A percentile compares a stretch with the other conserved stretches of the same genome.
Conservation (phyloP, 2,888 invertebrate species). For the Campoplex capitator region DNA sequence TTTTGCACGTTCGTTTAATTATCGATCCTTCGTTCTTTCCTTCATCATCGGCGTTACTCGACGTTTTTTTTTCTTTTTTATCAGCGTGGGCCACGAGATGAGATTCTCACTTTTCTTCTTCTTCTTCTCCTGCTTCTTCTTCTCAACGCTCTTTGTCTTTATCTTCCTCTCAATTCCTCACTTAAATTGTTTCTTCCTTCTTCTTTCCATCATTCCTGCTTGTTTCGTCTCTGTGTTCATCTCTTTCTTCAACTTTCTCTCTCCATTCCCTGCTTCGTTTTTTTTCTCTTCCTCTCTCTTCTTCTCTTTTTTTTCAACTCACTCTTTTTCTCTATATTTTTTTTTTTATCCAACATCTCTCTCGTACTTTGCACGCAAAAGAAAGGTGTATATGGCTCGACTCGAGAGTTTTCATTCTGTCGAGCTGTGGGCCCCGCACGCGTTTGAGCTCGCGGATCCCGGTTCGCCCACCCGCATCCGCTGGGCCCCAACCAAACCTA, state of each 20-base stretch:
- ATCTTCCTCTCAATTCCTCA: background rate
- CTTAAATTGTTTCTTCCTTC: background rate
- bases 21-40: slow-evolving; percentile 48
- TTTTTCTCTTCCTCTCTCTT: background rate
- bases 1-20: slow-evolving; percentile 59
- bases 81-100: slow-evolving; percentile 58
- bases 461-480: slow-evolving; percentile 82
- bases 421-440: slow-evolving; percentile 55
- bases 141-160: background rate
- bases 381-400: slow-evolving; percentile 37
- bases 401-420: slow-evolving; percentile 41
- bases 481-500: slow-evolving; percentile 61
- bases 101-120: slow-evolving; percentile 29
- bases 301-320: background rate
- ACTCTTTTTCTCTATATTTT: background rate
- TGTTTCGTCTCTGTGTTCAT: background rate
- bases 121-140: background rate
- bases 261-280: background rate
- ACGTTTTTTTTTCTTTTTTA: slow-evolving; percentile 19
- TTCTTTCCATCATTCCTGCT: background rate
- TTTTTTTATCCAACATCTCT: background rate
- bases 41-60: slow-evolving; percentile 28
- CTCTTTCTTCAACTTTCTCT: background rate
- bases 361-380: slow-evolving; percentile 25
- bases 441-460: slow-evolving; percentile 72